Conservation (phyloP, 2,888 invertebrate genomes). For the Boloria euphrosyne region DNA sequence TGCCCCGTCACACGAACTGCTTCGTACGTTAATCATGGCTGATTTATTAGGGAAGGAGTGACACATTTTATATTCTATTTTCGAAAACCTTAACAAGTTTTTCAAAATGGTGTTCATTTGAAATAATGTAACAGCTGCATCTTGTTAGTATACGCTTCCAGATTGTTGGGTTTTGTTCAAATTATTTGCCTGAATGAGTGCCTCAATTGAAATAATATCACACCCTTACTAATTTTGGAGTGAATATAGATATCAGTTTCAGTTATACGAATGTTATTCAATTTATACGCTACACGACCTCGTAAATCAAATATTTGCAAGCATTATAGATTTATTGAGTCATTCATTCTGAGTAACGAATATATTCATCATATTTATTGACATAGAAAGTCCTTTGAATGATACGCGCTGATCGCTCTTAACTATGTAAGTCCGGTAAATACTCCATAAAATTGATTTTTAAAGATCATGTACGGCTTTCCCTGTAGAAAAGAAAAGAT, state of each 20-base stretch:
- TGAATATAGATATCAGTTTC: conserved; percentile 45
- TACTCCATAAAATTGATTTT: conserved; percentile 66
- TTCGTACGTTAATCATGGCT: conserved; percentile 78
- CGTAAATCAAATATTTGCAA: conserved; percentile 61
- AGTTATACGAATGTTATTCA: conserved; percentile 62
- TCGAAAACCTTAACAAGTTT: conserved; percentile 75
- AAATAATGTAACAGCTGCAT: conserved; percentile 77
- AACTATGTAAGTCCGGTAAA: conserved; percentile 32
- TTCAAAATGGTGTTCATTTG: conserved; percentile 75
- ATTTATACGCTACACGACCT: conserved; percentile 67
- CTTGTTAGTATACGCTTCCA: conserved; percentile 74
- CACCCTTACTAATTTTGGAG: conserved; percentile 44
- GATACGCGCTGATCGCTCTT: conserved; percentile 38
- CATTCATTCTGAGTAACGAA: conserved; percentile 48
- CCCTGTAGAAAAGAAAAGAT: conserved; percentile 64
- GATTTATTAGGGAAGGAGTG: conserved; percentile 80
- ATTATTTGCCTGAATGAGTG: conserved; percentile 74
- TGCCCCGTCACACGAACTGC: conserved; percentile 74
- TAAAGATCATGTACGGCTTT: conserved; percentile 59
- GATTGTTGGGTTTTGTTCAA: conserved; percentile 68
- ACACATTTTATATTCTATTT: conserved; percentile 82
- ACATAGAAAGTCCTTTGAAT: conserved; percentile 41
- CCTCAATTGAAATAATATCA: conserved; percentile 53
- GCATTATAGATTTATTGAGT: conserved; percentile 67
- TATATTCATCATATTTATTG: conserved; percentile 61